Conservation (phyloP, 2,797 vertebrate genomes). For the Myotis pilosus region DNA sequence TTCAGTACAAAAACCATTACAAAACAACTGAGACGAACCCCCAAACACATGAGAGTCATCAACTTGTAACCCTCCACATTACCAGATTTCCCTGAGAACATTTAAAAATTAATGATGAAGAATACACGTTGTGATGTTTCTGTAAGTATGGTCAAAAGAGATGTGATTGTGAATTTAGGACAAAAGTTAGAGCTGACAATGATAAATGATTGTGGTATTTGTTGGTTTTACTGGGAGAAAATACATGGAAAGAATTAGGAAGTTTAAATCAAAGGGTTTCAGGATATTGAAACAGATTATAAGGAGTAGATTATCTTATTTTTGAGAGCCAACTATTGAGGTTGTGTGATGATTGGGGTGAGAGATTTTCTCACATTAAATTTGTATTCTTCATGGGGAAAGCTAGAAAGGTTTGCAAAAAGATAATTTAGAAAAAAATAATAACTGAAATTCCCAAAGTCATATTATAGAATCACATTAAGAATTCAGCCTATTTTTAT, state of each 20-base stretch:
- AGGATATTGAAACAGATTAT: not conserved
- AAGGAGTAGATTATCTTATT: not conserved
- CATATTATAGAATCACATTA: not conserved
- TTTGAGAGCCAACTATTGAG: not conserved
- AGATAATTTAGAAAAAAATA: slow-evolving; percentile 5
- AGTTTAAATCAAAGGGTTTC: slow-evolving; percentile 18
- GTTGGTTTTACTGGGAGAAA: not conserved
- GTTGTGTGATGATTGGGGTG: not conserved
- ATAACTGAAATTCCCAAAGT: not conserved
- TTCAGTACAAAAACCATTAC: not conserved
- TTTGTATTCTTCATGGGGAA: not conserved
- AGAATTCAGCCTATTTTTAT: not conserved
- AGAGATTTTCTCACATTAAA: not conserved
- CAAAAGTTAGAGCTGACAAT: not conserved
- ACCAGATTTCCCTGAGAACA: slow-evolving; percentile 29
- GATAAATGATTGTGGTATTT: not conserved
- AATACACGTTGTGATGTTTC: not conserved
- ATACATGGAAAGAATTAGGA: not conserved
- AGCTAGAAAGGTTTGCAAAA: not conserved
- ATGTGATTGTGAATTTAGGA: not conserved
- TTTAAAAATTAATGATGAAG: slow-evolving; percentile 9
- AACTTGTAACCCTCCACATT: not conserved
- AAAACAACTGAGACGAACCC: slow-evolving; percentile 12
- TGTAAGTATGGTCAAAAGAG: not conserved
- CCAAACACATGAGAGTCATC: slow-evolving; percentile 25